A percentile compares a stretch with the other conserved stretches of the same genome.
Conservation (phyloP, 1,140 invertebrate genomes). For the Drosophila sulfurigaster region DNA sequence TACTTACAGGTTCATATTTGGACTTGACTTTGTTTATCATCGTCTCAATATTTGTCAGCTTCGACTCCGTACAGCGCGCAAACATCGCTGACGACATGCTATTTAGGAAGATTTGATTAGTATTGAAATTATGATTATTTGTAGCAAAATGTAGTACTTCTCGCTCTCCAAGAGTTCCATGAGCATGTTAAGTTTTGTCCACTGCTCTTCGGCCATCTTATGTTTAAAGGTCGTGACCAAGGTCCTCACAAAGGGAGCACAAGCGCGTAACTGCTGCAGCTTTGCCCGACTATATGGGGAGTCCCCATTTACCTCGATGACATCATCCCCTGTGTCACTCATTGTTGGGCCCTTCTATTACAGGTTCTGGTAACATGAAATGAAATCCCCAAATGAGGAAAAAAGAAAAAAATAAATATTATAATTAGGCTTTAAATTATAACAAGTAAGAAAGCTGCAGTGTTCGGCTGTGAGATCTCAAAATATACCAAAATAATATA, state of each 20-base stretch:
- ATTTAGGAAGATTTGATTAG: neutral
- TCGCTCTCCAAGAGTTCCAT: constrained; percentile 36
- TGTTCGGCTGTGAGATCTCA: too few species aligned
- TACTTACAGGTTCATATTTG: constrained; percentile 52
- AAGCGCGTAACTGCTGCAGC: constrained; percentile 24
- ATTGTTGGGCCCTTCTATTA: constrained; percentile 11
- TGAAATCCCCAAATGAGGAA: too few species aligned
- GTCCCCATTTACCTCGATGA: neutral
- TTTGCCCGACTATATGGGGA: constrained; percentile 10
- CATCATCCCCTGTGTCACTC: constrained; percentile 8
- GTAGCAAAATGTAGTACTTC: neutral
- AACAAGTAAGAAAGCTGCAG: too few species aligned
- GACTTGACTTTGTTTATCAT: constrained; percentile 49
- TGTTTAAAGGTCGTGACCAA: constrained; percentile 19
- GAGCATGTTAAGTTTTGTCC: constrained; percentile 33
- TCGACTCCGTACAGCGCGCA: neutral
- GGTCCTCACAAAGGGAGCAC: constrained; percentile 46
- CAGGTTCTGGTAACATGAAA: too few species aligned
- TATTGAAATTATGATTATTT: neutral
- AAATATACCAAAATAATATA: too few species aligned
- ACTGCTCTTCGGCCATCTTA: constrained; percentile 31
- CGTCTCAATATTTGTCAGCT: constrained; percentile 48
- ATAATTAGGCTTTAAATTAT: too few species aligned
- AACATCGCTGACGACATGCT: constrained; percentile 13
- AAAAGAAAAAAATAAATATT: too few species aligned